Evolutionary conservation across 2,888 invertebrate species (phyloP), one percentile per base, ranked within the genome.

Genomic region (Tanypteryx hageni): DNA sequence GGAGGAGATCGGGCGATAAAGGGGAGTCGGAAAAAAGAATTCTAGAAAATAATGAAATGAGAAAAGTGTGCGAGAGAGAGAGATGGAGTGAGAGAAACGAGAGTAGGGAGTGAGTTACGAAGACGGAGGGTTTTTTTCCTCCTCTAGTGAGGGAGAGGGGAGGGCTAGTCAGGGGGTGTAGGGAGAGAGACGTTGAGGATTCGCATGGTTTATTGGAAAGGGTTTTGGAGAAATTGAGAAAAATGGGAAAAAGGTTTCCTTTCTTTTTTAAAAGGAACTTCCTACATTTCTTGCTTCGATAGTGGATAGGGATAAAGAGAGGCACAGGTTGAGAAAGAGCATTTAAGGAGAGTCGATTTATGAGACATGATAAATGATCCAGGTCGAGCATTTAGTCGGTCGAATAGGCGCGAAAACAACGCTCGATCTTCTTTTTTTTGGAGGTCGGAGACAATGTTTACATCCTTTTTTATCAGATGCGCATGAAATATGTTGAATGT

Each of bases 221-320:
- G 76, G 76, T 76, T 76, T 76, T 27, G 76, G 76, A 76, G 76
- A 76, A 76, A 76, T 76, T 76, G 76, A 76, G 76, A 76, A 76
- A 76, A 76, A 76, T 76, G 76, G 27, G 27, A 14, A 27, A 27
- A 76, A 22, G 76, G 22, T 76, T 76, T 76, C n/a, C 44, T 44
- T 44, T 44, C 5, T 44, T 44, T 44, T 76, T 76, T 27, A 13
- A 10, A 22, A 76, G 76, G 76, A 76, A 76, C 76, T 27, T 27
- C 76, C 76, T 68, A 68, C 68, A n/a, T 68, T 68, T 22, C 22
- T 76, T 76, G 76, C 68, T 68, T 22, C 68, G 68, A 22, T 8
- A 4, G 16, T n/a, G 44, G 44, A 44, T 44, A 44, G 44, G 44
- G 44, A 44, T 44, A 44, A 44, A 5, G 44, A 44, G 44, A 44